Base-by-base conservation (phyloP, 2,113 vertebrate genomes). In the Atherinomorus stipes region DNA sequence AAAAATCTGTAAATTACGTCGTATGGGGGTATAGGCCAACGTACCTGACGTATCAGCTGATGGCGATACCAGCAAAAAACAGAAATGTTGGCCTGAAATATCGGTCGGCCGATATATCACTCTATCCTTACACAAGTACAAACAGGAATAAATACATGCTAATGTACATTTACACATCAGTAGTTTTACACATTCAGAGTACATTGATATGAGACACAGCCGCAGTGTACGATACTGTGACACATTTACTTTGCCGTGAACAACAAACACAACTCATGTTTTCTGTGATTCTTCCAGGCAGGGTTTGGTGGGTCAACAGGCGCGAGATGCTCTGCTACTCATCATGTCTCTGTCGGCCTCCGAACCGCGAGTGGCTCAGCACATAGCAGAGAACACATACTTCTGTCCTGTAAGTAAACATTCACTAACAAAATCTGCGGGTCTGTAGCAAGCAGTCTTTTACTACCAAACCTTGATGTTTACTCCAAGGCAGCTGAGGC, bases 281-380 rank as follows among this genome's bases (percentile, higher is more conserved):
- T 31, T 53, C 18, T 73, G 15, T 34, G 5, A 34, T 34, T 76
- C 3, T 4, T 94, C 80, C 81, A 95, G 96, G 6, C 96, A 96
- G 87, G 97, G 97, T 42, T 76, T 89, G 0, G 95, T 98, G 0
- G 98, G 97, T 12, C 94, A 94, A 40, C 96, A 98, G 81, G 97
- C 97, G 38, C 92, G 97, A 59, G 96, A 98, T 1, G 96, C 97
- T 0, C 89, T 99, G 75, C 95, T 98, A 15, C 96, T 98, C 85
- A 96, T 99, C 87, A 97, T 98, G 97, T 95, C 96, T 16, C 93
- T 98, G 34, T 99, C 98, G 1, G 94, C 94, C 0, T 94, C 95
- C 50, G 97, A 98, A 78, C 90, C 19, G 0, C 79, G 96, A 65
- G 96, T 99, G 56, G 96, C 97, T 68, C 93, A 88, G 22, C 95